A percentile compares a stretch with the other conserved stretches of the same genome.
Conservation (phyloP, 2,888 invertebrate genomes). For the Cephus rjabovi region DNA sequence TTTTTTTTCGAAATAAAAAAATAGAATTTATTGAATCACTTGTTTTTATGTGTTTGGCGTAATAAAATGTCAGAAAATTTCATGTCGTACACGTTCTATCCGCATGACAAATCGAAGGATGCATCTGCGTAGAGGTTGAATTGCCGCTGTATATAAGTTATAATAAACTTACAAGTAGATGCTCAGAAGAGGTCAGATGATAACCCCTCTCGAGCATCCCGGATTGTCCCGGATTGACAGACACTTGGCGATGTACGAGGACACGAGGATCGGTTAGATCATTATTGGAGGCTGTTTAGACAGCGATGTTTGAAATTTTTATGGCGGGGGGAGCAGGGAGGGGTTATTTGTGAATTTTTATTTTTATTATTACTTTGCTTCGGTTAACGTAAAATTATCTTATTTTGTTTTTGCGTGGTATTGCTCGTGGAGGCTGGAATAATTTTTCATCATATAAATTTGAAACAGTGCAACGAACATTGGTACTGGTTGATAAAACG, state of each 20-base stretch:
- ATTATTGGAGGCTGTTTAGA: background rate
- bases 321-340: background rate
- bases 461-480: background rate
- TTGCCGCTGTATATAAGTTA: conserved; percentile 16
- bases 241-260: background rate
- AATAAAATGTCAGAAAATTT: background rate
- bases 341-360: background rate
- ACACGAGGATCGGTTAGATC: background rate
- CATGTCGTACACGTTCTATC: conserved; percentile 34
- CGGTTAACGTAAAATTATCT: background rate
- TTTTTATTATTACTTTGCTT: background rate
- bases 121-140: conserved; percentile 18
- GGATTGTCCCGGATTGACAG: conserved; percentile 26
- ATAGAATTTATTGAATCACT: background rate
- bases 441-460: background rate
- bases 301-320: background rate
- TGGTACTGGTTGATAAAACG: background rate
- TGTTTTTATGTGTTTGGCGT: background rate
- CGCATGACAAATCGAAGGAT: conserved; percentile 44
- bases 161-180: conserved; percentile 35
- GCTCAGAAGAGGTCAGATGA: conserved; percentile 38
- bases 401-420: background rate
- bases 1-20: background rate
- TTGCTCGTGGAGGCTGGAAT: background rate
- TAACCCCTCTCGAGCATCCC: conserved; percentile 39